Percentiles rank a stretch among this genome's conserved stretches.
phyloP scores from a whole-genome alignment of 2,888 invertebrate species.

The Prosopocoilus inquinatus region DNA sequence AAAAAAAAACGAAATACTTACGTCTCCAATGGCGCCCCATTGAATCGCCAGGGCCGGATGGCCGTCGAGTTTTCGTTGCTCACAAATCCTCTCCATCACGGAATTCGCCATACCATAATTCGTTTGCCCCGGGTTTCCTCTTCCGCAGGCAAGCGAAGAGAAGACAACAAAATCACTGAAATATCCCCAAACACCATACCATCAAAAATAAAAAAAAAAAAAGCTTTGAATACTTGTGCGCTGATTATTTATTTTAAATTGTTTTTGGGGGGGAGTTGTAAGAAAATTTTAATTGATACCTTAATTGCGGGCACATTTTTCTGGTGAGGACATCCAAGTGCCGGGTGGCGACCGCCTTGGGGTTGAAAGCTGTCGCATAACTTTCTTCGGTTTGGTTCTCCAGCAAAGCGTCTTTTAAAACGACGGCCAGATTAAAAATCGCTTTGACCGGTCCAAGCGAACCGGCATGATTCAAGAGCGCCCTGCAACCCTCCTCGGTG shows the following conservation, averaged over 20 bases:
- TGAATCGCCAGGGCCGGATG: constrained; percentile 27
- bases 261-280: no score
- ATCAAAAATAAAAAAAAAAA: not conserved
- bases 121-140: constrained; percentile 86
- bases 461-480: constrained; percentile 64
- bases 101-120: constrained; percentile 89
- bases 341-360: constrained; percentile 78
- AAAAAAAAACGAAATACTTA: no score
- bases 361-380: constrained; percentile 67
- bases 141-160: constrained; percentile 85
- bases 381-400: constrained; percentile 72
- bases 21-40: constrained; percentile 30
- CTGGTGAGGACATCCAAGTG: constrained; percentile 60
- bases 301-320: no score
- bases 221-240: no score
- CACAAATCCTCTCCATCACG: constrained; percentile 82
- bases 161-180: constrained; percentile 79
- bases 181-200: not conserved
- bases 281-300: constrained; percentile 5
- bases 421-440: constrained; percentile 88
- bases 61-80: constrained; percentile 49
- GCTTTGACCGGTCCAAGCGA: constrained; percentile 73
- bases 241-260: no score
- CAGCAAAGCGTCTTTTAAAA: constrained; percentile 71
- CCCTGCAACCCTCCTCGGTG: constrained; percentile 65